Evolutionary conservation across 2,797 vertebrate genomes (phyloP), one percentile per base, ranked within the genome.

Genomic region (Chelidonichthys spinosus): DNA sequence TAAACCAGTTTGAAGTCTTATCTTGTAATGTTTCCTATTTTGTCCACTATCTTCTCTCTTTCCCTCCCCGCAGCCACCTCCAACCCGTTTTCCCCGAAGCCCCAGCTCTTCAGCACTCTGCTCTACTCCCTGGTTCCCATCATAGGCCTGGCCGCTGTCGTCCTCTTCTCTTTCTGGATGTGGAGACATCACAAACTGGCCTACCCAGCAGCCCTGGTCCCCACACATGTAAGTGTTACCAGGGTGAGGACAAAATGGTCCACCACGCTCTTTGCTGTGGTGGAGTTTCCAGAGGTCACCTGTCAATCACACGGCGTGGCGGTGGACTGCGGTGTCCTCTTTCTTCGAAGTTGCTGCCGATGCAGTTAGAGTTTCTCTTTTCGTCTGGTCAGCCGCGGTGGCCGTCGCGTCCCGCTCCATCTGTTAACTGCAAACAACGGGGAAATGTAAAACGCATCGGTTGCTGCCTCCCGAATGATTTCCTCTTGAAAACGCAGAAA

Each of bases 141-240:
- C 86, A 96, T 99, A 91, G 96, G 96, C 75, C 95, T 99, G 78
- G 97, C 96, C 0, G 97, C 96, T 13, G 96, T 99, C 1, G 90
- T 98, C 64, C 94, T 99, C 78, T 96, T 99, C 84, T 98, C 97
- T 0, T 99, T 99, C 91, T 99, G 98, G 98, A 98, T 99, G 94
- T 99, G 98, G 91, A 94, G 97, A 65, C 98, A 99, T 81, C 98
- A 99, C 92, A 99, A 99, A 87, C 95, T 99, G 90, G 98, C 97
- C 3, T 99, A 99, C 85, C 98, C 98, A 5, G 97, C 98, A 0
- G 98, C 98, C 67, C 96, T 99, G 4, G 97, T 99, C 84, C 98
- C 98, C 82, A 99, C 98, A 77, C 98, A 99, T 89, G 98, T 99
- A 96, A 95, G 95, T 93, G 63, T 11, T 14, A 6, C 1, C n/a